A percentile compares a stretch with the other conserved stretches of the same genome.
phyloP scores from a whole-genome alignment of 2,888 invertebrate species.

The Catocala sponsa region DNA sequence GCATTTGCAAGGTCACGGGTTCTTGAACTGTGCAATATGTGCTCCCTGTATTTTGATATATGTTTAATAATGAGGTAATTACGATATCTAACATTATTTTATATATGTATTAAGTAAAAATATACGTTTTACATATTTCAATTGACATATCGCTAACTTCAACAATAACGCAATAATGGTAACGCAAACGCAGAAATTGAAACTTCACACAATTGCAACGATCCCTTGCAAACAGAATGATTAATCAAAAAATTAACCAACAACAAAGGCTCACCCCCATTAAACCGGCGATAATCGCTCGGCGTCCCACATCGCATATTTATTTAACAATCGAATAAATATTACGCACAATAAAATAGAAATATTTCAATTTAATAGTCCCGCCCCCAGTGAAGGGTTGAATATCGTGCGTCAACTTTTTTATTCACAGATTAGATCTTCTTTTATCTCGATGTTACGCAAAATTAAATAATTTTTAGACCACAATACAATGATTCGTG shows the following conservation, averaged over 20 bases:
- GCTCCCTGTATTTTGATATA: too few relatives aligned
- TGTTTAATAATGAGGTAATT: too few relatives aligned
- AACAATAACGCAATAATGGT: conserved; percentile 40
- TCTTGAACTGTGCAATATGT: too few relatives aligned
- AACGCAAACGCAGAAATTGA: conserved; percentile 60
- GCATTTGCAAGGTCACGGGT: too few relatives aligned
- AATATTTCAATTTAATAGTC: conserved; percentile 87
- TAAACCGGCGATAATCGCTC: conserved; percentile 79
- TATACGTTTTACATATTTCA: too few relatives aligned
- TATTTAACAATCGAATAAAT: conserved; percentile 88
- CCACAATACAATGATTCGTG: conserved; percentile 66
- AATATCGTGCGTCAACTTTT: conserved; percentile 72
- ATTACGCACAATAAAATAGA: conserved; percentile 86
- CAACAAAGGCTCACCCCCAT: conserved; percentile 83
- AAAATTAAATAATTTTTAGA: conserved; percentile 80
- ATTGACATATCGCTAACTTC: neutral
- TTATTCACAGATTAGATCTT: conserved; percentile 74
- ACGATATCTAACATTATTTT: too few relatives aligned
- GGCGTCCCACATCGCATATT: conserved; percentile 85
- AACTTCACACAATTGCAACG: conserved; percentile 75
- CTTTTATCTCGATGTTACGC: conserved; percentile 82
- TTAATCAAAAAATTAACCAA: conserved; percentile 88
- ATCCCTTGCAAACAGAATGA: conserved; percentile 75
- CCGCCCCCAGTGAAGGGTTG: conserved; percentile 82
- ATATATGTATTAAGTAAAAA: too few relatives aligned